Base-by-base conservation (phyloP, 2,888 invertebrate species). In the Calameuta pallipes region DNA sequence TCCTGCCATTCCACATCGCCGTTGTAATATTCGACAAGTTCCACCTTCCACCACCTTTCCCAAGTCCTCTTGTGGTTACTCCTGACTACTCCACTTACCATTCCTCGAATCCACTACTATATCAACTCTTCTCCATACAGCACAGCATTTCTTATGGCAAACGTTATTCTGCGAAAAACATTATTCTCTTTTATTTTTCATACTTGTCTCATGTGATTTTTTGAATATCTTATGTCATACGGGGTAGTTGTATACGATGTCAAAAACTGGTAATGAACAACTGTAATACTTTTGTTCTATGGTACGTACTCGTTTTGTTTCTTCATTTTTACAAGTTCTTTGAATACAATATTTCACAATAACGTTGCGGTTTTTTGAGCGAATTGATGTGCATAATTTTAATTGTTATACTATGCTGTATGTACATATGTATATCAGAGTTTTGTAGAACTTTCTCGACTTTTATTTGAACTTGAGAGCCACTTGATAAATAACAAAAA, bases 1-100 rank as follows among this genome's bases (percentile, higher is more conserved):
- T 84, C 87, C 85, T 85, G 85, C 89, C 90, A 87, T 88, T 91
- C 91, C 87, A 90, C 89, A 87, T 88, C 87, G 85, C 85, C 83
- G 86, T 86, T 86, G 87, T 89, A 90, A 89, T 90, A 90, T 90
- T 90, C 91, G 90, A 89, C 89, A 90, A 86, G 84, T 80, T 77
- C 80, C 83, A 87, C 90, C 90, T 56, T 56, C 56, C 56, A 56
- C 56, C 56, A 89, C 79, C 69, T 73, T 76, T 31, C n/a, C 74
- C 35, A 68, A 37, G 68, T 30, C 56, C 71, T 31, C 71, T 11
- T 71, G 31, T 71, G 31, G 13, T 90, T 89, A 87, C 90, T 85
- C 85, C 84, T 81, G 75, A 79, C 70, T 76, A 77, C 79, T 82
- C 85, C 83, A 82, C 78, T 83, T 81, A 80, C 37, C 78, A 79